Percentiles rank a stretch among this genome's conserved stretches.
Conservation (phyloP, 1,140 invertebrate species). For the Caenorhabditis elegans region WBcel235 BX284606.5:4959501-4960000, state of each 20-base stretch:
- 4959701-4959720: constrained; percentile 22
- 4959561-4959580: neutral
- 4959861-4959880: too few species aligned
- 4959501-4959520: constrained; percentile 9
- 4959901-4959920: too few species aligned
- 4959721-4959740: constrained; percentile 27
- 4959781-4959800: neutral
- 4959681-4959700: constrained; percentile 27
- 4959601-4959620: constrained; percentile 29
- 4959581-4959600: constrained; percentile 12
- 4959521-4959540: constrained; percentile 11
- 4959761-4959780: constrained; percentile 16
- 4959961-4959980: too few species aligned
- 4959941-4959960: too few species aligned
- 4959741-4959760: neutral
- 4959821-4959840: too few species aligned
- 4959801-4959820: too few species aligned
- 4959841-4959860: too few species aligned
- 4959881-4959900: too few species aligned
- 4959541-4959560: neutral
- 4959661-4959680: constrained; percentile 23
- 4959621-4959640: neutral
- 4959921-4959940: too few species aligned
- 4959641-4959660: constrained; percentile 17
- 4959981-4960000: too few species aligned